Conservation (phyloP, 2,888 invertebrate species). For the Lasioglossum figueresi region DNA sequence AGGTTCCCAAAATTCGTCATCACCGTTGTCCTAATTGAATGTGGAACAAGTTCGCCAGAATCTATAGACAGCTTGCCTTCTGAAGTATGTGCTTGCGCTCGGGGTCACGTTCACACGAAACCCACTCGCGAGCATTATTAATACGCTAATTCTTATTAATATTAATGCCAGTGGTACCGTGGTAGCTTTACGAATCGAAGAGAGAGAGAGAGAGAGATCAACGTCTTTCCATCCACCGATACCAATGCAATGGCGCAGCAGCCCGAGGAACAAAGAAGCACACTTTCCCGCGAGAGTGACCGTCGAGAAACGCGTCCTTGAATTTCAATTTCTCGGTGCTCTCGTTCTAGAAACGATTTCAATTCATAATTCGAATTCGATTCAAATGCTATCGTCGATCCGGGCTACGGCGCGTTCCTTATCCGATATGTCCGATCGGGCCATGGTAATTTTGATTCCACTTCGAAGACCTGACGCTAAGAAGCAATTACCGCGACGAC, state of each 20-base stretch:
- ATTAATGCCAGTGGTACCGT: constrained; percentile 70
- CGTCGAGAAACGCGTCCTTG: neutral
- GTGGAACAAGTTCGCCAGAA: too few relatives aligned
- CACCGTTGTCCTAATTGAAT: neutral
- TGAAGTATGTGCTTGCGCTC: constrained; percentile 37
- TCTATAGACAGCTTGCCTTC: constrained; percentile 27
- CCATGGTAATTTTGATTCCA: neutral
- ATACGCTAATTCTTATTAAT: constrained; percentile 80
- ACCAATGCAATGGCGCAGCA: neutral
- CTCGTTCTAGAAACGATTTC: neutral
- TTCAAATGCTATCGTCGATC: neutral
- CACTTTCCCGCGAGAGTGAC: constrained; percentile 13
- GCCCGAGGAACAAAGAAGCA: neutral
- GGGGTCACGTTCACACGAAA: constrained; percentile 83
- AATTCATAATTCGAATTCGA: constrained; percentile 8
- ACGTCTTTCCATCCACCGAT: neutral
- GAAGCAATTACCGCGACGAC: constrained; percentile 29
- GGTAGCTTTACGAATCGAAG: constrained; percentile 6
- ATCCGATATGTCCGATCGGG: neutral
- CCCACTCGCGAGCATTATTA: constrained; percentile 67
- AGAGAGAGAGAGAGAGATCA: too few relatives aligned
- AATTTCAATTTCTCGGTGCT: neutral
- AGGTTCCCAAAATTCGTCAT: neutral
- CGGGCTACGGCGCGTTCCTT: neutral
- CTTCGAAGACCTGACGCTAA: neutral